Conservation (phyloP, 2,113 vertebrate species). For the Tinamus guttatus region DNA sequence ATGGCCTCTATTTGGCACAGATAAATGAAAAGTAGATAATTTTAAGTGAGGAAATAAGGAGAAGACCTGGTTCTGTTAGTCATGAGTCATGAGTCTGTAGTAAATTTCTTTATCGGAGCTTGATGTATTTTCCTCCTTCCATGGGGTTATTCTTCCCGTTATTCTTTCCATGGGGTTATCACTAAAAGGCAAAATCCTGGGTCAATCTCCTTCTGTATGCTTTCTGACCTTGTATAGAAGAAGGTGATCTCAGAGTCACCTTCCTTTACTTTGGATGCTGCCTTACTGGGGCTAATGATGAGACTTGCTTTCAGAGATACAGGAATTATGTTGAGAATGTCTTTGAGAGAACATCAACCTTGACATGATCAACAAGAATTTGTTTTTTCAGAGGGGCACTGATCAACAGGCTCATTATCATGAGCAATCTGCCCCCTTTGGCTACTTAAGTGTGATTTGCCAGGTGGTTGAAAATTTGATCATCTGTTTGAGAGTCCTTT, state of each 20-base stretch:
- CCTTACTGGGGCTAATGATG: neutral
- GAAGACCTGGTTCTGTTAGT: constrained; percentile 43
- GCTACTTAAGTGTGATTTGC: neutral
- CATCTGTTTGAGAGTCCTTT: neutral
- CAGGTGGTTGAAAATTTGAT: neutral
- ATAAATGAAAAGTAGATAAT: constrained; percentile 50
- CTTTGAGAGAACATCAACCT: neutral
- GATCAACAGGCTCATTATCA: neutral
- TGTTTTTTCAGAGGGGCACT: neutral
- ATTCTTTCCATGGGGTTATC: neutral
- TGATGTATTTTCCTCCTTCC: neutral
- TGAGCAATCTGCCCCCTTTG: neutral
- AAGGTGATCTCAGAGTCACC: neutral
- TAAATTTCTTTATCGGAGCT: neutral
- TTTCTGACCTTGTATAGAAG: neutral
- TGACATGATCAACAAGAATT: neutral
- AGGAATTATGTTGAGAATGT: neutral
- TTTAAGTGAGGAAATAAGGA: constrained; percentile 47
- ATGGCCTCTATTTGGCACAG: constrained; percentile 42
- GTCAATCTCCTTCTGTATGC: neutral
- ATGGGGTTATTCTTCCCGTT: neutral
- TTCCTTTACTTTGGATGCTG: neutral
- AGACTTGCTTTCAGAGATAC: neutral
- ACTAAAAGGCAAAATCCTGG: neutral
- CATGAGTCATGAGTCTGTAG: constrained; percentile 14